Conservation (phyloP, 2,113 vertebrate species). For the Gasterosteus nipponicus region DNA sequence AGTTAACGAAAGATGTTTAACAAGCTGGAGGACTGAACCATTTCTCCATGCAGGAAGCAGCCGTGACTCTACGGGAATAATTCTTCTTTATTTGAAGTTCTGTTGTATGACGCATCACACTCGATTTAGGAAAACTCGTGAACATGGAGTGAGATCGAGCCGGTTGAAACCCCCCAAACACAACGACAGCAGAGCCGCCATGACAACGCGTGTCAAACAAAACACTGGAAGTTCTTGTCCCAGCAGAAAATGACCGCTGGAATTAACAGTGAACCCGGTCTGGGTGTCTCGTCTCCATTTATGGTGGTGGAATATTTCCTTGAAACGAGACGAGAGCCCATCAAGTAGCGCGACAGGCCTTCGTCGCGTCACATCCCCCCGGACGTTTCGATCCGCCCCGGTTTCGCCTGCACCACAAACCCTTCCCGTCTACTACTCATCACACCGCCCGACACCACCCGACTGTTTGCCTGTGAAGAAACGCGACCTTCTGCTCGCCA, state of each 20-base stretch:
- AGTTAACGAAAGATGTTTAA: too few species aligned
- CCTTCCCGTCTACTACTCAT: neutral
- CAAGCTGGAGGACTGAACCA: too few species aligned
- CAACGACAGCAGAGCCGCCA: neutral
- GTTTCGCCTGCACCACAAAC: slow-evolving; percentile 49
- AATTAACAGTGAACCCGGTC: slow-evolving; percentile 2
- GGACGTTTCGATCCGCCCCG: neutral
- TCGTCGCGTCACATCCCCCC: too few species aligned
- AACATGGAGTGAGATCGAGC: neutral
- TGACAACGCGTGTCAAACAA: neutral
- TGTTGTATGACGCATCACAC: too few species aligned
- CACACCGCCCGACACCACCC: neutral
- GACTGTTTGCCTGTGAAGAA: slow-evolving; percentile 23
- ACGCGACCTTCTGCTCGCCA: slow-evolving; percentile 4
- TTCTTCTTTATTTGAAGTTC: too few species aligned
- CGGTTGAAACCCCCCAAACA: neutral
- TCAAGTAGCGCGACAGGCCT: too few species aligned
- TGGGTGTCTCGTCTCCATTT: slow-evolving; percentile 14
- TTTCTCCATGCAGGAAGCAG: too few species aligned
- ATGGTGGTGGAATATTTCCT: neutral
- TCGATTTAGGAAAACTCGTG: neutral
- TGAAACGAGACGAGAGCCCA: neutral
- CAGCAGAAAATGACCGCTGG: neutral
- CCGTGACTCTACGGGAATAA: too few species aligned
- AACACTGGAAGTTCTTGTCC: too few species aligned